These are phyloP conservation scores for Tachyglossus aculeatus DNA, from an alignment of 2,797 vertebrate genomes.

Conservation along the genomic window DNA sequence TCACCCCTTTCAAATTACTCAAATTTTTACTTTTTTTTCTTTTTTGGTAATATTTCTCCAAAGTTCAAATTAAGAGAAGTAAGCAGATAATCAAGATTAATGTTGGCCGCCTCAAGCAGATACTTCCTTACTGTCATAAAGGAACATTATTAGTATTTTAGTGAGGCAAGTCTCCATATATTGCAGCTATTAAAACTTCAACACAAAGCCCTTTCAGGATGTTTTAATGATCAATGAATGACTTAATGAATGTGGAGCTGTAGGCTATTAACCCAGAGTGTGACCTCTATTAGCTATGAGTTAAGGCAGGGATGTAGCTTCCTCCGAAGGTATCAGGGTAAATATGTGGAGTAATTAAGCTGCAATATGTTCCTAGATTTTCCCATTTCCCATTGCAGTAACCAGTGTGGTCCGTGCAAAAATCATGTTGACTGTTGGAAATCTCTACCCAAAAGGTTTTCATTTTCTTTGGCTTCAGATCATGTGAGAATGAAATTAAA, in stretches of 20 bases:
- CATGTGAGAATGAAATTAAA: neutral
- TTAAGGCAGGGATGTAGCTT: constrained; percentile 52
- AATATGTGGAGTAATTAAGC: constrained; percentile 58
- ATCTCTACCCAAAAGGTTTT: constrained; percentile 17
- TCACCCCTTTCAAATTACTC: no score
- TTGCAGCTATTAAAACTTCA: constrained; percentile 58
- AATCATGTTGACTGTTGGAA: constrained; percentile 16
- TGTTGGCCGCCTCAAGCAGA: constrained; percentile 28
- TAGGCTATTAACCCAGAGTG: constrained; percentile 68
- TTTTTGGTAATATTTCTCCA: constrained; percentile 9
- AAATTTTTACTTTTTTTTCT: no score
- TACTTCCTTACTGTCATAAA: constrained; percentile 28
- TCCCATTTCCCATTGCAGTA: constrained; percentile 37
- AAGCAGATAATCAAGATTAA: constrained; percentile 46
- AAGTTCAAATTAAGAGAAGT: constrained; percentile 17
- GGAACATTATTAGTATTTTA: constrained; percentile 51
- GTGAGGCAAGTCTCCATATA: constrained; percentile 43
- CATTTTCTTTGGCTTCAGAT: constrained; percentile 28
- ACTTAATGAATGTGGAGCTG: constrained; percentile 65
- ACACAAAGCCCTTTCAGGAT: constrained; percentile 54
- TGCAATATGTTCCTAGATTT: constrained; percentile 23
- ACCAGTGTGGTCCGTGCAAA: constrained; percentile 15
- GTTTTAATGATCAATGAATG: constrained; percentile 66
- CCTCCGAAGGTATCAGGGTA: constrained; percentile 42
- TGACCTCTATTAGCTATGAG: constrained; percentile 63